Percentiles rank a stretch among this genome's conserved stretches.
Evolutionary conservation across 1,140 invertebrate genomes (phyloP).

Genomic region (Drosophila sulfurigaster): DNA sequence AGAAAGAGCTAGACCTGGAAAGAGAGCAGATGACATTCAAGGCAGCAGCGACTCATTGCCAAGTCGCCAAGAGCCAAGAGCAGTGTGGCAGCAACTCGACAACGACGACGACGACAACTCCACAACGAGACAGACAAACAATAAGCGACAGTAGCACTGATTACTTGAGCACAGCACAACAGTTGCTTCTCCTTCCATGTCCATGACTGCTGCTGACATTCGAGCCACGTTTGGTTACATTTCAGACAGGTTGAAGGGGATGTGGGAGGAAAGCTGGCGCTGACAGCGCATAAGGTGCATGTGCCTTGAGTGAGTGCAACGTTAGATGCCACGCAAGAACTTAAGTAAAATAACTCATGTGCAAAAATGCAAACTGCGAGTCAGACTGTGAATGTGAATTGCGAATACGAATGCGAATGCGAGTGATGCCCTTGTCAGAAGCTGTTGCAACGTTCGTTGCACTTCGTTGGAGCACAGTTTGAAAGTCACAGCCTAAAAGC

Average conservation of each 20-base stretch:
- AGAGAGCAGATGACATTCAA: slow-evolving; percentile 57
- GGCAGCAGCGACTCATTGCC: slow-evolving; percentile 25
- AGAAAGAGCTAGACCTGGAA: background rate
- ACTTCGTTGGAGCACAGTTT: slow-evolving; percentile 76
- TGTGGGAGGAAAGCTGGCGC: slow-evolving; percentile 3
- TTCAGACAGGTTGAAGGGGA: slow-evolving; percentile 58
- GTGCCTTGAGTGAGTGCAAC: slow-evolving; percentile 76
- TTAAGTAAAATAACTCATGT: slow-evolving; percentile 82
- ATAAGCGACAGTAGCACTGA: slow-evolving; percentile 80
- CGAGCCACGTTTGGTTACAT: slow-evolving; percentile 76
- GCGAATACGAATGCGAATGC: slow-evolving; percentile 22
- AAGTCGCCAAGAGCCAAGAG: too few species aligned
- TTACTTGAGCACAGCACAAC: slow-evolving; percentile 70
- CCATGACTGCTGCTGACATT: slow-evolving; percentile 68
- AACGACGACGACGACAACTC: slow-evolving; percentile 47
- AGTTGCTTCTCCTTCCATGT: slow-evolving; percentile 20
- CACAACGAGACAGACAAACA: slow-evolving; percentile 74
- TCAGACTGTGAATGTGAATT: slow-evolving; percentile 31
- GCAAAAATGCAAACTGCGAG: slow-evolving; percentile 45
- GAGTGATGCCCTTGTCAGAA: slow-evolving; percentile 69
- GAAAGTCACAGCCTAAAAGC: slow-evolving; percentile 52
- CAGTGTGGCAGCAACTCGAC: slow-evolving; percentile 36
- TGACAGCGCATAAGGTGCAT: slow-evolving; percentile 69
- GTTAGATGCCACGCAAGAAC: slow-evolving; percentile 71
- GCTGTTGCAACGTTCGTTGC: slow-evolving; percentile 76